A percentile compares a stretch with the other conserved stretches of the same genome.
Conservation (phyloP, 2,797 vertebrate genomes). For the Buphagus erythrorhynchus region DNA sequence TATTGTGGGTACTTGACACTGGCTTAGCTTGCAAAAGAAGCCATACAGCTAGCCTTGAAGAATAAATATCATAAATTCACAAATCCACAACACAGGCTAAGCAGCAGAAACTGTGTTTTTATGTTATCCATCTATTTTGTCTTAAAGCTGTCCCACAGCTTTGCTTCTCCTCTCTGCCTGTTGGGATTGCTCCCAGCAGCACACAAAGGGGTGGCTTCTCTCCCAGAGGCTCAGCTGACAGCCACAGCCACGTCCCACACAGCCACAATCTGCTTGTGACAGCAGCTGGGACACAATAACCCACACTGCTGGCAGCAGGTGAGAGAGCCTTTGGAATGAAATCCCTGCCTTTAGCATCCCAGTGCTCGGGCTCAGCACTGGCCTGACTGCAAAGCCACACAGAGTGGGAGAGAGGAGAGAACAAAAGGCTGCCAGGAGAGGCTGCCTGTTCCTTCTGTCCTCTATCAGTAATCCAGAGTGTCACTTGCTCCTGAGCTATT, state of each 20-base stretch:
- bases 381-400: neutral
- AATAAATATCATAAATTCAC: neutral
- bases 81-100: neutral
- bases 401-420: neutral
- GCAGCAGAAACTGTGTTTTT: neutral
- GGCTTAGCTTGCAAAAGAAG: neutral
- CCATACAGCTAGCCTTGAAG: neutral
- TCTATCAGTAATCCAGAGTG: neutral
- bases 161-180: neutral
- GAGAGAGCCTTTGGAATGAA: neutral
- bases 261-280: neutral
- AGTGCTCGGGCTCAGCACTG: neutral
- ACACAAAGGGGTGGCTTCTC: neutral
- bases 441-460: neutral
- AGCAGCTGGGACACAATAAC: neutral
- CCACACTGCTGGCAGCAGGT: neutral
- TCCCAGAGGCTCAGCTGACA: neutral
- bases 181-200: neutral
- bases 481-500: slow-evolving; percentile 23
- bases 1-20: neutral
- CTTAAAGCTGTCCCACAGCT: neutral
- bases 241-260: neutral
- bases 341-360: neutral
- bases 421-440: neutral
- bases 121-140: neutral